These are phyloP conservation scores for Hippocampus zosterae DNA, from an alignment of 2,113 vertebrate species.

Conservation along the genomic window DNA sequence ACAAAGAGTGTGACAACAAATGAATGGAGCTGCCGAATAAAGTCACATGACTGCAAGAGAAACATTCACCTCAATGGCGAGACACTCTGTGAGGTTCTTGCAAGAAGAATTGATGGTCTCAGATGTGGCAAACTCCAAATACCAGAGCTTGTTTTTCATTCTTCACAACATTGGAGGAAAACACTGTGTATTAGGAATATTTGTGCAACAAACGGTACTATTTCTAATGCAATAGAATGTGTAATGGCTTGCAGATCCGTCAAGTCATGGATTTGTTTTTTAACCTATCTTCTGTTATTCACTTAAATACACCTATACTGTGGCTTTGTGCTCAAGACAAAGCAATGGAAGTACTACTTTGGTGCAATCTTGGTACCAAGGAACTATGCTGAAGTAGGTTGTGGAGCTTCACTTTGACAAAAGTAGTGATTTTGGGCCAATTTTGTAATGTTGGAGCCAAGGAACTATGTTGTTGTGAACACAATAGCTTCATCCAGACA, in stretches of 20 bases:
- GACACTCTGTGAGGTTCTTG: conserved; percentile 81
- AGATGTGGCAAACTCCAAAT: conserved; percentile 90
- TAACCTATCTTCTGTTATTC: not conserved
- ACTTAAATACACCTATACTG: too few species aligned
- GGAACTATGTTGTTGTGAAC: too few species aligned
- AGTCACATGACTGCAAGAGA: not conserved
- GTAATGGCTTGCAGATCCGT: too few species aligned
- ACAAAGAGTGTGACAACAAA: not conserved
- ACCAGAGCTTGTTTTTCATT: conserved; percentile 94
- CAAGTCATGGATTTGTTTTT: not conserved
- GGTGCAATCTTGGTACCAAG: too few species aligned
- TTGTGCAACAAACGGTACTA: not conserved
- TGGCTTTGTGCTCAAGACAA: too few species aligned
- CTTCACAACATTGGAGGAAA: conserved; percentile 53
- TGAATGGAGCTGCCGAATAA: not conserved
- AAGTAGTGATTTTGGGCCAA: too few species aligned
- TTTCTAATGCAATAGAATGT: too few species aligned
- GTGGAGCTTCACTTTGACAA: too few species aligned
- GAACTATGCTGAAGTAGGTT: too few species aligned
- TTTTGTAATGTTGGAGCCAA: too few species aligned
- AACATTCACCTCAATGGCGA: conserved; percentile 77
- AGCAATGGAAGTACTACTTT: too few species aligned
- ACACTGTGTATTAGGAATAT: not conserved
- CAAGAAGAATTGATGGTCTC: conserved; percentile 90
- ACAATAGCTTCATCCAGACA: too few species aligned